Evolutionary conservation across 2,797 vertebrate genomes (phyloP), one percentile per base, ranked within the genome.

Genomic region (Smutsia temminckii): DNA sequence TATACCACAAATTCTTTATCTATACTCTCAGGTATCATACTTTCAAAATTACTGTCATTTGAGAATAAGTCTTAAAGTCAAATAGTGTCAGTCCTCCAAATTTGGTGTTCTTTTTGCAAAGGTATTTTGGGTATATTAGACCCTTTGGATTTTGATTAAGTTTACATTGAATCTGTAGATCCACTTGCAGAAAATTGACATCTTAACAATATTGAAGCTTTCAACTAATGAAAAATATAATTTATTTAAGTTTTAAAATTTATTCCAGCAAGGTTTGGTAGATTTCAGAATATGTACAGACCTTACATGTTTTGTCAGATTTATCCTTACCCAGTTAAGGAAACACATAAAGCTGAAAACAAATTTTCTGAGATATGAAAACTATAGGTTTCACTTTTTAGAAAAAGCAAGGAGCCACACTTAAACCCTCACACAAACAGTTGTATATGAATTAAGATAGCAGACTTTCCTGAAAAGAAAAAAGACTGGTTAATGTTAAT

Each of bases 71-170:
- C 77, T 94, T 64, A 2, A 81, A 81, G 78, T 89, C 27, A 34
- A 8, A 59, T 49, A 68, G 6, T 23, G 1, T 49, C 9, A 77
- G 14, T 63, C 6, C 5, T 91, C 29, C 40, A 80, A 72, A 20
- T 75, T 66, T 66, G 4, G 71, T 23, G 9, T 63, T 74, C 20
- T 49, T 94, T 94, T 55, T 88, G 59, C 32, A 94, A 93, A 88
- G 9, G 29, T 3, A 0, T 84, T 79, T 83, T 79, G 16, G 2
- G 49, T 91, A 59, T 53, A 63, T 25, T 55, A 42, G 8, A 3
- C 29, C 49, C 46, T 93, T 93, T 75, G 51, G 29, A 77, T 80
- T 96, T 89, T 85, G 12, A 59, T 11, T 96, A 32, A 63, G 1
- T 85, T 53, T 78, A 25, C 1, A 34, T 42, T 68, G 1, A 71